phyloP scores from a whole-genome alignment of 1,140 invertebrate species.

The Chironomus striatipennis region DNA sequence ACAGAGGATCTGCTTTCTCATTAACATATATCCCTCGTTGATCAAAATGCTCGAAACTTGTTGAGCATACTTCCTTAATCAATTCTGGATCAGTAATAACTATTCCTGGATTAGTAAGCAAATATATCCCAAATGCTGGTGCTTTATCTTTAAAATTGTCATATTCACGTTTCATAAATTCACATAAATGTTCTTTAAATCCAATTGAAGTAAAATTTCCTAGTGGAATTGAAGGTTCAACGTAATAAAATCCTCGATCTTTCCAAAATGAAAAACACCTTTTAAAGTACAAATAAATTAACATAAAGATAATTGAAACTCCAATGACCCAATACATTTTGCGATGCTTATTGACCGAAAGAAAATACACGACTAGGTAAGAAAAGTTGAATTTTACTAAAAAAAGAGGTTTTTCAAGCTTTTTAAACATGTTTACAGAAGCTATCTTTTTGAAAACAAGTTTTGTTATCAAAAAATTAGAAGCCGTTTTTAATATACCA shows the following conservation, averaged over 20 bases:
- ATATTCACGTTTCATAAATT: conserved; percentile 39
- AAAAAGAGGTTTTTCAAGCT: too few species aligned
- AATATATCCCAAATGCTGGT: conserved; percentile 42
- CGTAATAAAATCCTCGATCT: conserved; percentile 30
- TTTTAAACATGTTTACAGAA: too few species aligned
- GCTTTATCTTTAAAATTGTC: conserved; percentile 35
- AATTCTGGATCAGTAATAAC: conserved; percentile 43
- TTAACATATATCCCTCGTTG: conserved; percentile 46
- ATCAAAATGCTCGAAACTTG: conserved; percentile 49
- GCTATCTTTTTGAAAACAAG: too few species aligned
- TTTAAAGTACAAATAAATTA: background rate
- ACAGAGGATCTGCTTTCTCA: conserved; percentile 41
- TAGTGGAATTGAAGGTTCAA: conserved; percentile 39
- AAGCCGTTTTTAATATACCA: too few species aligned
- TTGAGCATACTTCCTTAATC: conserved; percentile 48
- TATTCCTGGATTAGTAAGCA: conserved; percentile 40
- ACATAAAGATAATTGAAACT: background rate
- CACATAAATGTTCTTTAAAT: conserved; percentile 36
- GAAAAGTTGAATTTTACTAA: too few species aligned
- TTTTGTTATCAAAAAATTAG: too few species aligned
- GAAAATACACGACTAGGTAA: background rate
- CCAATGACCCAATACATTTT: background rate
- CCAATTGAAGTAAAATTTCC: conserved; percentile 43
- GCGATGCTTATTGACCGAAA: too few species aligned
- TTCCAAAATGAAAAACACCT: background rate